These are phyloP conservation scores for Cataglyphis rosenhaueri DNA, from an alignment of 2,888 invertebrate genomes.

Conservation along the genomic window DNA sequence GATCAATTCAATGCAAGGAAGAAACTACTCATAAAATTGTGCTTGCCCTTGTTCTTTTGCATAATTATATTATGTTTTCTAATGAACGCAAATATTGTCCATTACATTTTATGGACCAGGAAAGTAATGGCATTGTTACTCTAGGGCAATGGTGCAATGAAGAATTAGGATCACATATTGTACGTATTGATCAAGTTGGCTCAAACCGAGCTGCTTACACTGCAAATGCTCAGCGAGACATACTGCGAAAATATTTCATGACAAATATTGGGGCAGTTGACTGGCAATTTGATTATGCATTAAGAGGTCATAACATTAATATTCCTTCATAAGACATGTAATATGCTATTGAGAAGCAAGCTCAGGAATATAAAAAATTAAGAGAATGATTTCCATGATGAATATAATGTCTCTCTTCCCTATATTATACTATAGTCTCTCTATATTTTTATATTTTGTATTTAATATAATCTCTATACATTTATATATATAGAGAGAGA, in stretches of 20 bases:
- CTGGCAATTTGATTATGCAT: slow-evolving; percentile 10
- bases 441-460: too few relatives aligned
- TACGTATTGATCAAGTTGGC: background rate
- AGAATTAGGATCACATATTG: slow-evolving; percentile 9
- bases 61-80: slow-evolving; percentile 33
- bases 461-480: too few relatives aligned
- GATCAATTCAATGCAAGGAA: slow-evolving; percentile 22
- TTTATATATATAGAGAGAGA: too few relatives aligned
- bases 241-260: slow-evolving; percentile 3
- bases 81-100: slow-evolving; percentile 6
- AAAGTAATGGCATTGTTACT: slow-evolving; percentile 2
- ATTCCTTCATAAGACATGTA: too few relatives aligned
- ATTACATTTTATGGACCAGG: slow-evolving; percentile 14
- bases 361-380: too few relatives aligned
- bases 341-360: too few relatives aligned
- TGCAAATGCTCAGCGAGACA: slow-evolving; percentile 12
- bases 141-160: slow-evolving; percentile 22
- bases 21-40: slow-evolving; percentile 35
- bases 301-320: too few relatives aligned
- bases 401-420: too few relatives aligned
- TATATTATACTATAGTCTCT: too few relatives aligned
- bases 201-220: slow-evolving; percentile 9
- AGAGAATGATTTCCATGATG: too few relatives aligned
- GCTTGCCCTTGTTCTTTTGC: slow-evolving; percentile 12
- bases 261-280: slow-evolving; percentile 10